A percentile compares a stretch with the other conserved stretches of the same genome.
Conservation (phyloP, 2,113 vertebrate species). For the Hymenochirus boettgeri region DNA sequence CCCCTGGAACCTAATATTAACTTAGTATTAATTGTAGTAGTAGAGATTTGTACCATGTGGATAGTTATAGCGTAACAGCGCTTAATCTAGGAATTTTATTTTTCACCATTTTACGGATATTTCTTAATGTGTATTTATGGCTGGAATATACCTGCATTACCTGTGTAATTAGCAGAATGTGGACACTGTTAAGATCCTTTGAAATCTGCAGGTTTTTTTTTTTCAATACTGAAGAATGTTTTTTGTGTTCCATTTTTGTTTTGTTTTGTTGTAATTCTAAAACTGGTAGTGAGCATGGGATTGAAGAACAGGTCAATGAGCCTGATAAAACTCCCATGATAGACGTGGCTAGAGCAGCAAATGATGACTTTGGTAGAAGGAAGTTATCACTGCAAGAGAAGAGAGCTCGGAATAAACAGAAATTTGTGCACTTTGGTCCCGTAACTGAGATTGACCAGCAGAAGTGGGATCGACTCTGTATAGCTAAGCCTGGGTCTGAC, state of each 20-base stretch:
- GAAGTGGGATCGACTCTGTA: slow-evolving; percentile 70
- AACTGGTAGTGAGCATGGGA: slow-evolving; percentile 15
- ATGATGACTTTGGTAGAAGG: slow-evolving; percentile 64
- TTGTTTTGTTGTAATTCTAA: slow-evolving; percentile 2
- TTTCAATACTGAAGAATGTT: not conserved
- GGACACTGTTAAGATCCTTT: too few species aligned
- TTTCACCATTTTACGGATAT: too few species aligned
- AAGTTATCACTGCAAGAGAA: slow-evolving; percentile 68
- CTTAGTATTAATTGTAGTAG: too few species aligned
- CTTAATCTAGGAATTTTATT: too few species aligned
- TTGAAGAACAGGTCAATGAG: slow-evolving; percentile 14
- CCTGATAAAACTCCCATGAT: slow-evolving; percentile 55
- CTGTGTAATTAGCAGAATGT: too few species aligned
- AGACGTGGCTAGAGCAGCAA: slow-evolving; percentile 57
- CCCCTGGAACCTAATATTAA: too few species aligned
- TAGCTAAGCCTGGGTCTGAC: slow-evolving; percentile 56
- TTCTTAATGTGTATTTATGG: too few species aligned
- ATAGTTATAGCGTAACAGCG: too few species aligned
- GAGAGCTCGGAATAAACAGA: slow-evolving; percentile 60
- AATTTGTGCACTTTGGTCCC: slow-evolving; percentile 87
- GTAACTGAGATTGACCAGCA: slow-evolving; percentile 87
- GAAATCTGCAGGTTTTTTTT: too few species aligned
- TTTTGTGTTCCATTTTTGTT: not conserved
- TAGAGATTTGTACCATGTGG: too few species aligned
- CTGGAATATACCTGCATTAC: too few species aligned